phyloP scores from a whole-genome alignment of 2,113 vertebrate genomes.

The Gymnogyps californianus region DNA sequence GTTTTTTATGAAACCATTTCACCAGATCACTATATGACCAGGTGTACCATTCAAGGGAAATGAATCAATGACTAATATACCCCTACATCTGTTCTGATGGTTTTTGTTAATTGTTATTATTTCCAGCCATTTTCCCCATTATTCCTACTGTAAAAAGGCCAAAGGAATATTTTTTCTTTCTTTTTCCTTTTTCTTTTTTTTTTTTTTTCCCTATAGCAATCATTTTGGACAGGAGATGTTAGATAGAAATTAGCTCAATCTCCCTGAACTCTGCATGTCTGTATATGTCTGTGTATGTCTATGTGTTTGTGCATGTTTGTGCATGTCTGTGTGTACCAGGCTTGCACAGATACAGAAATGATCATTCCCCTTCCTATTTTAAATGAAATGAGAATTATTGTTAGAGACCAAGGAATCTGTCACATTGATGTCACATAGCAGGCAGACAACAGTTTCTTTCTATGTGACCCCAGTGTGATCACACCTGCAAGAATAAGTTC shows the following conservation, averaged over 20 bases:
- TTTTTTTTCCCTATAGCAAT: neutral
- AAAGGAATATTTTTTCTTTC: neutral
- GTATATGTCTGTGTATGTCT: neutral
- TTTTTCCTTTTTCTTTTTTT: no score
- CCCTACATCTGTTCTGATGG: neutral
- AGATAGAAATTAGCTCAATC: neutral
- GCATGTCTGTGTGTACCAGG: neutral
- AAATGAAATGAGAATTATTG: neutral
- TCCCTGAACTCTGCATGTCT: neutral
- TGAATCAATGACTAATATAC: neutral
- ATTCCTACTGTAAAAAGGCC: neutral
- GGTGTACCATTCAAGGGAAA: neutral
- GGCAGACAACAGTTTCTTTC: neutral
- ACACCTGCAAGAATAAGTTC: neutral
- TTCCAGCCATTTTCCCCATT: neutral
- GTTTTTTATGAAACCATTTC: neutral
- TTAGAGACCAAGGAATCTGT: neutral
- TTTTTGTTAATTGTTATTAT: neutral
- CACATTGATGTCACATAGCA: neutral
- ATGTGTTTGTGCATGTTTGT: neutral
- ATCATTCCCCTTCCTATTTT: neutral
- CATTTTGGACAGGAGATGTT: neutral
- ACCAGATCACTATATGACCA: neutral
- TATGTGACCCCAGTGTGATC: neutral
- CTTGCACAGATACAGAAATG: neutral